Base-by-base conservation (phyloP, 1,140 invertebrate genomes). In the Aphaenogaster floridana region DNA sequence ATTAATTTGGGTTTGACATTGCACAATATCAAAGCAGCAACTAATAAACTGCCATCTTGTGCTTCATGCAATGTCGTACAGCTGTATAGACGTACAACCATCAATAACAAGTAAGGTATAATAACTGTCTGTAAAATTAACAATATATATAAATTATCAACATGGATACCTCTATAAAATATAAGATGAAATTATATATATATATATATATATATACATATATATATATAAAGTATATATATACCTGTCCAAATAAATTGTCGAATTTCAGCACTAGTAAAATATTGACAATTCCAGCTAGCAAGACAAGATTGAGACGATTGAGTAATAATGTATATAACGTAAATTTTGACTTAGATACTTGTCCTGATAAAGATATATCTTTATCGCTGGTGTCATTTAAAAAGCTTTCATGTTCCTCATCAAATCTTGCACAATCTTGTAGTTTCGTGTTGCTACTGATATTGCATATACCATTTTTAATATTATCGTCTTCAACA, bases 241-340 rank as follows among this genome's bases (percentile, higher is more conserved):
- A 8, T 69, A 95, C 94, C 91, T 90, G 91, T n/a, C 93, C 92
- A 79, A 91, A 92, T 45, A 91, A 68, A 80, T 91, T 69, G 69
- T 93, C 89, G 15, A 92, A 8, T 86, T 93, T 86, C 34, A 90
- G 11, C 34, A 92, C n/a, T 11, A 93, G 42, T 50, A 94, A 57
- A 45, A 93, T 72, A 76, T 95, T 94, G 8, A 94, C 77, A 81
- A 93, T 71, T 48, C 74, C 36, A 11, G 94, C 94, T 42, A 94
- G 71, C 11, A 92, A 50, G 21, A 93, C 54, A 34, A 91, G 90
- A 61, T 80, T 85, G 28, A 89, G 63, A 48, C 71, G 87, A 87
- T 83, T 92, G 36, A 81, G 84, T n/a, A 93, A 42, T 52, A 92
- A 74, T 52, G 17, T 61, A 2, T 11, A 57, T n/a, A 50, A 76